phyloP scores from a whole-genome alignment of 53 echinoderm and acorn worm species.

The Echinarachnius parma region DNA sequence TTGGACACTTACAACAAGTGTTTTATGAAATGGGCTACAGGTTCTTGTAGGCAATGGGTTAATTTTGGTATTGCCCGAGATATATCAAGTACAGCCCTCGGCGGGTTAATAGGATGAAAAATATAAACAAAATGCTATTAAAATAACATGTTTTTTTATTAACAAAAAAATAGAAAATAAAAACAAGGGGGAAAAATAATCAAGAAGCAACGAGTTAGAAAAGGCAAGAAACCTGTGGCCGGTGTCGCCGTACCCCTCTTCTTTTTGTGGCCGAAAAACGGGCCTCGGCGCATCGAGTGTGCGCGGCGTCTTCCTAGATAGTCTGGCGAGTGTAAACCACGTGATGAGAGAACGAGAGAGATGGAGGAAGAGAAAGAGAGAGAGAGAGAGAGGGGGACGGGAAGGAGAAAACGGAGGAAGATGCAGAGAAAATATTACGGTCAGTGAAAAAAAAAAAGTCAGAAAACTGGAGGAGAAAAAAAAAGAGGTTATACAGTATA shows the following conservation, averaged over 20 bases:
- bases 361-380: constrained; percentile 21
- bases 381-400: neutral
- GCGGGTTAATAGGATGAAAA: too few species aligned
- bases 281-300: constrained; percentile 29
- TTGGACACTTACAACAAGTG: too few species aligned
- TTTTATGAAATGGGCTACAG: too few species aligned
- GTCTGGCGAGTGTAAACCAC: constrained; percentile 30
- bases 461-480: neutral
- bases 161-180: constrained; percentile 8
- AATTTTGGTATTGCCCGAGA: too few species aligned
- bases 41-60: too few species aligned
- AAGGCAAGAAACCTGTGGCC: constrained; percentile 31
- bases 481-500: neutral
- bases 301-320: constrained; percentile 53
- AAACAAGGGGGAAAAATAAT: neutral
- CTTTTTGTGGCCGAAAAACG: constrained; percentile 41
- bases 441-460: neutral
- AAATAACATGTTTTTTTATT: neutral
- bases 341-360: constrained; percentile 20
- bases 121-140: constrained; percentile 6
- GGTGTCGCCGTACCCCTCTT: constrained; percentile 37
- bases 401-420: constrained; percentile 10
- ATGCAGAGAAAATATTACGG: constrained; percentile 4
- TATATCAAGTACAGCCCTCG: too few species aligned
- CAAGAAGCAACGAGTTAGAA: constrained; percentile 36